These are phyloP conservation scores for Paramormyrops hopkinsi DNA, from an alignment of 2,797 vertebrate genomes.

Conservation along the genomic window DNA sequence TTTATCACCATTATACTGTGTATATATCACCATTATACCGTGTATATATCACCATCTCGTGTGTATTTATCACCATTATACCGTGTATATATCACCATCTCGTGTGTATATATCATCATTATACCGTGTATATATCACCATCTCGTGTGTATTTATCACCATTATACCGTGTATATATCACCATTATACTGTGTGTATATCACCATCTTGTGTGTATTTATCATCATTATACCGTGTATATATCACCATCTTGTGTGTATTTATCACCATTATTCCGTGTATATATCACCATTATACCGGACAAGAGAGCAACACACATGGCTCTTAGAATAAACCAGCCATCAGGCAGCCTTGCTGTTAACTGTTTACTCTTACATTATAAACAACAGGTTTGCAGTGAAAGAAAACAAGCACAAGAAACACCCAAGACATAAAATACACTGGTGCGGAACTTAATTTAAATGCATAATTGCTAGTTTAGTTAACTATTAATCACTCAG, in stretches of 20 bases:
- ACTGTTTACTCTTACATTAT: neutral
- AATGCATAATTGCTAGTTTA: neutral
- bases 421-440: neutral
- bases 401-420: neutral
- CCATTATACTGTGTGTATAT: neutral
- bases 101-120: no score
- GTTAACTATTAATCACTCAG: neutral
- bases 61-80: no score
- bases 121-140: neutral
- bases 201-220: neutral
- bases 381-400: neutral
- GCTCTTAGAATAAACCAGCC: neutral
- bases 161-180: no score
- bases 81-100: neutral
- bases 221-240: no score
- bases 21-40: no score
- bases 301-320: neutral
- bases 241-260: no score
- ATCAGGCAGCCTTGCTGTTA: neutral
- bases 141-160: no score
- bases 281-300: neutral
- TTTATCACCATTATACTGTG: no score
- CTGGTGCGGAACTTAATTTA: neutral
- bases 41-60: no score
- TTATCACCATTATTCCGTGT: no score